Base-by-base conservation (phyloP, 2,888 invertebrate species). In the Chromoteleia sp. region DNA sequence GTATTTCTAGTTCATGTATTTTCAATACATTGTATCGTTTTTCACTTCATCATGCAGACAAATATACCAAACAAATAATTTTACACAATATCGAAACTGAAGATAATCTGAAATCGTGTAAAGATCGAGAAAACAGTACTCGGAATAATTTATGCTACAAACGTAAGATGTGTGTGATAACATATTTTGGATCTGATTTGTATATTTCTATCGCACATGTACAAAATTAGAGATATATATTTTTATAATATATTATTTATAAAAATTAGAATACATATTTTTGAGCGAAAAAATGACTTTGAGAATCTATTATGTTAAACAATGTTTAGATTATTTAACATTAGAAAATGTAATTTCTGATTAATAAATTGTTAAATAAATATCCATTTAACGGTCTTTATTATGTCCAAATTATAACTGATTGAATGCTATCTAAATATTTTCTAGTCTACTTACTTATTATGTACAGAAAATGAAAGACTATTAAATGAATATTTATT, bases 1-100 rank as follows among this genome's bases (percentile, higher is more conserved):
- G 76, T 59, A 77, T 77, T 70, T 77, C 70, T 77, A 70, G 63
- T 63, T 70, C 77, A 70, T 77, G 70, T 77, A 70, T 77, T 77
- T 77, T 70, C 70, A 77, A 70, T 70, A 63, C 70, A 54, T 43
- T 63, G 36, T 52, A 68, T 77, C 70, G 70, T 77, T 77, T 77
- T 70, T 77, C 77, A 77, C 77, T 70, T 63, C 45, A 63, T 63
- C 77, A 59, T 77, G 63, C 63, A 70, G 70, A 77, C 61, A 77
- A 70, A 77, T 77, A 68, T 30, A 19, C 63, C 70, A 39, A 70
- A 77, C 63, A 77, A 77, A 77, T 77, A 61, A 70, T 63, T 59
- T 54, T 30, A 50, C 29, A 50, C 52, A 39, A n/a, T 33, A 54
- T 21, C 52, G 36, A 70, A 43, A 43, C 43, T 33, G 61, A 58